A percentile compares a stretch with the other conserved stretches of the same genome.
phyloP scores from a whole-genome alignment of 2,113 vertebrate genomes.

The Dasyprocta punctata region DNA sequence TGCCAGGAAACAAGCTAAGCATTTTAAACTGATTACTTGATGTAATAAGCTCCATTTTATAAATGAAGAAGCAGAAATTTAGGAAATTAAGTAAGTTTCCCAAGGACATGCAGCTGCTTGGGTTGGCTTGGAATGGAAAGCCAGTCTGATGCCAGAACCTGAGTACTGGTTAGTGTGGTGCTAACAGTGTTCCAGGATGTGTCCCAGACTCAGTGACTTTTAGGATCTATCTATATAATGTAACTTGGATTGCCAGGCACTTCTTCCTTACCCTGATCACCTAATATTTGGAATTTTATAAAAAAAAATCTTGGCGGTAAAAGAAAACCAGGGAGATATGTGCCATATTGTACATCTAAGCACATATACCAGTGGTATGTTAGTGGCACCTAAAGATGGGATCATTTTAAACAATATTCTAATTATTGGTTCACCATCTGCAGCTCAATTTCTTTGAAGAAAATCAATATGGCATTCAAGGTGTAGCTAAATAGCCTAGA shows the following conservation, averaged over 20 bases:
- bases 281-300: conserved; percentile 58
- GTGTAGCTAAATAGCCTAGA: conserved; percentile 33
- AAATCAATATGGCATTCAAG: conserved; percentile 51
- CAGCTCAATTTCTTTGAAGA: conserved; percentile 53
- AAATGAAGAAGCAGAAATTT: conserved; percentile 8
- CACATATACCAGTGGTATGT: conserved; percentile 40
- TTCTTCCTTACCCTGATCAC: conserved; percentile 43
- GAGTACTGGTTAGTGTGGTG: background rate
- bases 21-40: conserved; percentile 44
- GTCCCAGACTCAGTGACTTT: background rate
- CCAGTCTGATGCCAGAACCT: background rate
- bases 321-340: background rate
- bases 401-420: conserved; percentile 15
- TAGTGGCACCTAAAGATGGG: conserved; percentile 53
- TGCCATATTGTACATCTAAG: conserved; percentile 59
- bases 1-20: background rate
- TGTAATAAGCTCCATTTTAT: conserved; percentile 43
- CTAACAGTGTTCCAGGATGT: accelerated
- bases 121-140: background rate
- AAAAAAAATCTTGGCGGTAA: conserved; percentile 49
- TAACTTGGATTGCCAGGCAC: background rate
- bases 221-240: background rate
- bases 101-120: background rate
- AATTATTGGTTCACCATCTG: conserved; percentile 66
- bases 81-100: background rate